These are phyloP conservation scores for Ophiodon elongatus DNA, from an alignment of 2,113 vertebrate genomes.

Conservation along the genomic window DNA sequence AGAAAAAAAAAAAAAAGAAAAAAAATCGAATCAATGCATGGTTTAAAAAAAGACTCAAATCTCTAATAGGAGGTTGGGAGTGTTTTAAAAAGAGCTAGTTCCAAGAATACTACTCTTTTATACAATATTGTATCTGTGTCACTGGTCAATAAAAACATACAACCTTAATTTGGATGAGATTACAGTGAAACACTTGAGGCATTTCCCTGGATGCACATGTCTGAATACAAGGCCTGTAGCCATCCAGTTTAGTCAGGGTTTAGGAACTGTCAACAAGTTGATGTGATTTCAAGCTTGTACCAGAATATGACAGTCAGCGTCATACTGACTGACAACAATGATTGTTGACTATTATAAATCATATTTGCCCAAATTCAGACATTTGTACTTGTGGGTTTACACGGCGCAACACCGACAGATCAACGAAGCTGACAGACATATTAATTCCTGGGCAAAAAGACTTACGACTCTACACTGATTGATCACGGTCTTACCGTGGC, in stretches of 20 bases:
- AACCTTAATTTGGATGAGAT: not conserved
- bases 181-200: not conserved
- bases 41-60: not conserved
- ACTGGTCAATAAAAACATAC: too few species aligned
- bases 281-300: not conserved
- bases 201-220: not conserved
- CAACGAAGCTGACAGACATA: not conserved
- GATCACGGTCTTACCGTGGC: conserved; percentile 88
- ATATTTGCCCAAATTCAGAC: not conserved
- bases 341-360: not conserved
- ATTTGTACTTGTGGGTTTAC: not conserved
- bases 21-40: not conserved
- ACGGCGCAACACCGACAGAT: too few species aligned
- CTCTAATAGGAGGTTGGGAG: not conserved
- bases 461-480: not conserved
- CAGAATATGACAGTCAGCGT: not conserved
- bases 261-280: not conserved
- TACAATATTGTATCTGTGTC: not conserved
- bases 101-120: not conserved
- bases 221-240: not conserved
- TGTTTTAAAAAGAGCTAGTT: not conserved
- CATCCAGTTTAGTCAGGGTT: not conserved
- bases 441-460: not conserved
- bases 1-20: too few species aligned
- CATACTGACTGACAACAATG: not conserved